Evolutionary conservation across 2,888 invertebrate genomes (phyloP), one percentile per base, ranked within the genome.

Genomic region (Idaea aversata): DNA sequence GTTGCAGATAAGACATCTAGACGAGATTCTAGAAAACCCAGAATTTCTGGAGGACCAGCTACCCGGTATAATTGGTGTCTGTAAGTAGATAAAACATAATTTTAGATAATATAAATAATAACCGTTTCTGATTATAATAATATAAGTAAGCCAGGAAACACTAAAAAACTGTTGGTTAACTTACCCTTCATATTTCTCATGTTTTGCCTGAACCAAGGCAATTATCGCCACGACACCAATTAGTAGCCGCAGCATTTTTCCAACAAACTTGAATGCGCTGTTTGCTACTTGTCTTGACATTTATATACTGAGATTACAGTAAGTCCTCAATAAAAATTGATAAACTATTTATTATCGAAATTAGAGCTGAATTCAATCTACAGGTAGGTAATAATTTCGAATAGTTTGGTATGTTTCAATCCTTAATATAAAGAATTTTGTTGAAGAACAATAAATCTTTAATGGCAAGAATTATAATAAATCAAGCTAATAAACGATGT

Each of bases 161-260:
- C 13, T 64, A 35, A 10, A 59, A 25, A 0, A 34, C 7, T 34
- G 60, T 61, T 61, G 57, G 25, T 6, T 16, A 16, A 77, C 87
- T 82, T 77, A 91, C 91, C 90, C 89, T 76, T 92, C 91, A 86
- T 92, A 91, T 83, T 88, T 84, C 61, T 91, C 88, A 72, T 91
- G 91, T 62, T 81, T 78, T 36, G 82, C 88, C 35, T 86, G 79
- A 6, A 79, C 87, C 5, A 79, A 72, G 47, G 77, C 80, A 47
- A 76, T 77, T 13, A 84, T 69, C 62, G 89, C 67, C 10, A 88
- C 70, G 34, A 86, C 72, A 70, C 73, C 83, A 58, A 82, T 72
- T 72, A 84, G 76, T 69, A 82, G 67, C 62, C 84, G 81, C 68
- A 71, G 73, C 90, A 90, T 90, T 67, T 75, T 80, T 69, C 35